A percentile compares a stretch with the other conserved stretches of the same genome.
Evolutionary conservation across 2,888 invertebrate genomes (phyloP).

Genomic region (Cephus runcator): DNA sequence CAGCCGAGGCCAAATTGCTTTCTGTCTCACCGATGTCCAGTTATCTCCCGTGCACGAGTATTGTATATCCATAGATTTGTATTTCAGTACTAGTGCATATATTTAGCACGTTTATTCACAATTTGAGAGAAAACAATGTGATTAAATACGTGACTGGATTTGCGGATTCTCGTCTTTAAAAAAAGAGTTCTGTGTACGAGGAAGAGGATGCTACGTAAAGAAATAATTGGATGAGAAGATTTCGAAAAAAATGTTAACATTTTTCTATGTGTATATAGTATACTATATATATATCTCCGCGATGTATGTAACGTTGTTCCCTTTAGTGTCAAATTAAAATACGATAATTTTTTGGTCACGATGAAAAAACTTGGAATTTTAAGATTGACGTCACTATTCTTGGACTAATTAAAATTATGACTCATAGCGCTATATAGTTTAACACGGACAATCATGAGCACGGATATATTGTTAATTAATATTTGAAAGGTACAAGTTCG

Average conservation of each 20-base stretch:
- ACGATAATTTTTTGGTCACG: background rate
- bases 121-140: background rate
- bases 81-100: background rate
- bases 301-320: background rate
- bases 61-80: background rate
- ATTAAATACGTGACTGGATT: background rate
- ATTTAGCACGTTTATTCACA: background rate
- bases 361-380: slow-evolving; percentile 2
- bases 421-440: background rate
- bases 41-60: background rate
- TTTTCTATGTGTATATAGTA: background rate
- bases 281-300: no score
- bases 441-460: background rate
- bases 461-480: slow-evolving; percentile 1
- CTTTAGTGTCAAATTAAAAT: background rate
- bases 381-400: slow-evolving; percentile 14
- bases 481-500: slow-evolving; percentile 4
- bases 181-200: background rate
- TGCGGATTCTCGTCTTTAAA: background rate
- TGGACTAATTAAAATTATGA: background rate
- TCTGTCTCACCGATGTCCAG: slow-evolving; percentile 35
- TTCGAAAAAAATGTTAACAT: background rate
- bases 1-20: slow-evolving; percentile 49
- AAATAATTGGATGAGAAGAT: background rate
- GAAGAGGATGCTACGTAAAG: background rate